Evolutionary conservation across 2,888 invertebrate species (phyloP), one percentile per base, ranked within the genome.

Genomic region (Oasisia sp.): DNA sequence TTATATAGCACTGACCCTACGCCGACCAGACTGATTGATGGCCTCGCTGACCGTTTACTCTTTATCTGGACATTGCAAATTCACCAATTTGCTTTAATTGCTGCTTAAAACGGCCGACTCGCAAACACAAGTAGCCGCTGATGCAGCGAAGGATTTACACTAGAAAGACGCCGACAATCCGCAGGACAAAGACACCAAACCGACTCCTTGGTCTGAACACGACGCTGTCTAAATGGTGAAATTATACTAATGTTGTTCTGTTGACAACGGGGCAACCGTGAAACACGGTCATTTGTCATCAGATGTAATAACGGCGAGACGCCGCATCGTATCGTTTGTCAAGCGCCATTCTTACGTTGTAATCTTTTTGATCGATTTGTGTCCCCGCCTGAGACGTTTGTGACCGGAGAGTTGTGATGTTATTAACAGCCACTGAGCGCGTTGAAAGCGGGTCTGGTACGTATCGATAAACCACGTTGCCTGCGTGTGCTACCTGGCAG

Each of bases 331-430:
- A 19, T 74, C 74, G 74, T 74, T 74, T 74, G 27, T 74, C 74
- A 74, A 27, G 19, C 74, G 14, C 27, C 74, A 74, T 27, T 74
- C 74, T 74, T 74, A 74, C 1, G 74, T n/a, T 74, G 74, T 74
- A 74, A 74, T 74, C 74, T 74, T 74, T 74, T 74, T 74, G 74
- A 74, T 74, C 74, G 74, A 74, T 74, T 74, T n/a, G 7, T 74
- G 19, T 74, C 74, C 1, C 27, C n/a, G 74, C 5, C 14, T 74
- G 74, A 74, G 74, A 74, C n/a, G 74, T 3, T n/a, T 74, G 74
- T 27, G 27, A 74, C 27, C n/a, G 27, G 74, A 74, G 74, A 74
- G 27, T 4, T 27, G 74, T 27, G 4, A 5, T n/a, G 38, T 38
- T 38, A 74, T 74, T 19, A 74, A 74, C 74, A 74, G n/a, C 74